Evolutionary conservation across 2,113 vertebrate genomes (phyloP).

Genomic region (Atherinomorus stipes): DNA sequence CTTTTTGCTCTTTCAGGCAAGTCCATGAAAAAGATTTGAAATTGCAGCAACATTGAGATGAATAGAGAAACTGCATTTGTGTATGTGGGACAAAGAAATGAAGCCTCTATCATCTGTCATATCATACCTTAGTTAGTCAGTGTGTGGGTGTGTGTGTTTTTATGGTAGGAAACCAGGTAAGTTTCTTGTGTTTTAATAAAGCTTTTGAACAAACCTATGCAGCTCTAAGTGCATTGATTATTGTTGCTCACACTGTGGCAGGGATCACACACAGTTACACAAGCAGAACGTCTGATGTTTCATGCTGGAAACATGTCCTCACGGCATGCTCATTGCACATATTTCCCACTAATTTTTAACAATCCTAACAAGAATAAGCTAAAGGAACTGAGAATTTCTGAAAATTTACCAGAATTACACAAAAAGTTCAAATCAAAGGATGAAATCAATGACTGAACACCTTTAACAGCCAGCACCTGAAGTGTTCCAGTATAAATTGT

Average conservation of each 20-base stretch:
- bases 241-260: constrained; percentile 74
- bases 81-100: constrained; percentile 5
- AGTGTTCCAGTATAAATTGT: constrained; percentile 17
- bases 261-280: constrained; percentile 39
- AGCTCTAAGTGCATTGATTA: constrained; percentile 80
- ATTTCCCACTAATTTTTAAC: background rate
- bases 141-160: constrained; percentile 26
- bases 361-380: background rate
- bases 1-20: background rate
- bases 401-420: background rate
- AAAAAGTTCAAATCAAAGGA: background rate
- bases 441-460: constrained; percentile 6
- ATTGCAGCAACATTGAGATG: background rate
- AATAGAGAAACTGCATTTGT: background rate
- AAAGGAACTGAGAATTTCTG: background rate
- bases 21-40: background rate
- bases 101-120: background rate
- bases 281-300: constrained; percentile 31
- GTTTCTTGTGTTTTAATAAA: constrained; percentile 81
- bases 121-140: constrained; percentile 74
- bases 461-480: background rate
- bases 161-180: constrained; percentile 58
- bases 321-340: constrained; percentile 13
- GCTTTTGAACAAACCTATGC: constrained; percentile 76
- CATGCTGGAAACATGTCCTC: constrained; percentile 4